Base-by-base conservation (phyloP, 2,797 vertebrate genomes). In the Galago senegalensis region DNA sequence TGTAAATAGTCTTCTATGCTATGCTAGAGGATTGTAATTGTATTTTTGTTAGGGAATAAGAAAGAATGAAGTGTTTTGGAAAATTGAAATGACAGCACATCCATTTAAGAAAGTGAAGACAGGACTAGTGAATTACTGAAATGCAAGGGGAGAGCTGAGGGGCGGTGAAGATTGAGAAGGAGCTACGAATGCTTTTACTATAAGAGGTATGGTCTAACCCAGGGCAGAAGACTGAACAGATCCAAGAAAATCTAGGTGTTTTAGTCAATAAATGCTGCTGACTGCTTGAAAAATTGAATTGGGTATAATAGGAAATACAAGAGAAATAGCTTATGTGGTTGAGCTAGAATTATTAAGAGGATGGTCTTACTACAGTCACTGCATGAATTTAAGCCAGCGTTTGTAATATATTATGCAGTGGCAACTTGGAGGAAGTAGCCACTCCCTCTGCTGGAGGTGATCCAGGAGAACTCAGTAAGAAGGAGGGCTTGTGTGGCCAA, bases 11-110 rank as follows among this genome's bases (percentile, higher is more conserved):
- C 21, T 87, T 84, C 65, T 46, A 13, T 61, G 9, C n/a, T 87
- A 11, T 73, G 37, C 70, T 94, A 60, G 67, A n/a, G 27, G 46
- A 93, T 93, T 67, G 31, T 83, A 31, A 87, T 89, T 89, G 67
- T 2, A 21, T 69, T 89, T 76, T 73, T 84, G 53, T 87, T 70
- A 46, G 69, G 61, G n/a, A 70, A 56, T 16, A 87, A 67, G 17
- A 80, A 86, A 60, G 20, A 80, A 34, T 9, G 56, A 80, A 31
- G 31, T 2, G 14, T 61, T 84, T 96, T 79, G 17, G 14, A 83
- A 89, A 76, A 82, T 25, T 10, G 5, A 91, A 95, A 82, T n/a
- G 23, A 53, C 2, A 86, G 60, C n/a, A 90, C 61, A 73, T 65
- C 9, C 40, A 20, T 80, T 94, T 82, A 27, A 61, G 58, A 56